Evolutionary conservation across 2,113 vertebrate species (phyloP).

Genomic region (Bubalus kerabau): DNA sequence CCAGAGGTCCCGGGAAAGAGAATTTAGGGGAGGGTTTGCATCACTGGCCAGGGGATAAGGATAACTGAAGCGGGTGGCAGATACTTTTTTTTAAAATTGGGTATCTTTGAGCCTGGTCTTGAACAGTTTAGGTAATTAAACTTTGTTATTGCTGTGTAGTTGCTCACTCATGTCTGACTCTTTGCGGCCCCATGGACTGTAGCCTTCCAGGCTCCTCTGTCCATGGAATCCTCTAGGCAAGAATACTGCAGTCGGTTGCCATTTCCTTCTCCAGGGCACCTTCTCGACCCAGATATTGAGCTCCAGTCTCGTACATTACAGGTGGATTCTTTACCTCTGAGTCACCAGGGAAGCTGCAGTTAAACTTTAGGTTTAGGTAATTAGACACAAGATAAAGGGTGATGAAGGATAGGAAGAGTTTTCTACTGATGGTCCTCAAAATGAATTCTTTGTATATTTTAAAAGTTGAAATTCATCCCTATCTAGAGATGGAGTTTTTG

Average conservation of each 20-base stretch:
- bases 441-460: neutral
- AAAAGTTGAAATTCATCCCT: neutral
- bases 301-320: neutral
- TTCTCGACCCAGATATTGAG: neutral
- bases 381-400: neutral
- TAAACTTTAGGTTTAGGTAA: neutral
- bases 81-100: neutral
- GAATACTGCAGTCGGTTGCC: neutral
- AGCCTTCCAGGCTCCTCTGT: neutral
- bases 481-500: neutral
- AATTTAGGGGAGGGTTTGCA: neutral
- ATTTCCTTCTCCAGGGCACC: neutral
- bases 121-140: neutral
- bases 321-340: neutral
- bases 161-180: rapidly evolving
- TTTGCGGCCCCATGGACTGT: neutral
- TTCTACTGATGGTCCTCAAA: neutral
- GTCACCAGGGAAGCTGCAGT: neutral
- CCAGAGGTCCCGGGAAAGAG: neutral
- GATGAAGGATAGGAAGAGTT: neutral
- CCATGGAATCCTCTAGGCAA: neutral
- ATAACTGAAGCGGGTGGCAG: neutral
- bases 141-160: neutral
- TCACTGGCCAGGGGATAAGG: neutral
- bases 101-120: neutral